Evolutionary conservation across 2,888 invertebrate genomes (phyloP).

Genomic region (Apantesis nais): DNA sequence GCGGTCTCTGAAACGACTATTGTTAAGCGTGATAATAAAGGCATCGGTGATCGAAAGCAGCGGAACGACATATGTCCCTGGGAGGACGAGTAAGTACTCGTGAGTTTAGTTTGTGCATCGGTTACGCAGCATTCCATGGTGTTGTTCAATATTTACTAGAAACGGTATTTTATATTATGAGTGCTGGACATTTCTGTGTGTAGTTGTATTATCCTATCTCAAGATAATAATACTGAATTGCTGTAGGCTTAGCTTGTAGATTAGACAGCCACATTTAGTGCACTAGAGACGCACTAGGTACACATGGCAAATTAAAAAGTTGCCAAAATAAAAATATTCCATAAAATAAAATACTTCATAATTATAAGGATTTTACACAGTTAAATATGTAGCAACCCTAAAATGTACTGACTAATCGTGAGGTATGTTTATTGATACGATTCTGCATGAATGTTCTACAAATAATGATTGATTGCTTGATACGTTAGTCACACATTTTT

Average conservation of each 20-base stretch:
- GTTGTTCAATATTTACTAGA: conserved; percentile 26
- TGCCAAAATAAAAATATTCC: neutral
- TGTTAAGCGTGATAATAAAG: conserved; percentile 77
- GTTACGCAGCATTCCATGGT: conserved; percentile 35
- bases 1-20: conserved; percentile 76
- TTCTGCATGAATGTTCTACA: conserved; percentile 36
- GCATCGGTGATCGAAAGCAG: conserved; percentile 76
- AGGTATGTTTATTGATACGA: neutral
- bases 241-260: conserved; percentile 27
- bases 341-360: neutral
- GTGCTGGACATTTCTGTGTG: conserved; percentile 21
- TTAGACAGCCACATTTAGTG: conserved; percentile 9
- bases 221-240: conserved; percentile 15
- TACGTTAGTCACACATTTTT: conserved; percentile 21
- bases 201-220: conserved; percentile 20
- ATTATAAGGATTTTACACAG: neutral
- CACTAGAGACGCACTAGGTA: conserved; percentile 10
- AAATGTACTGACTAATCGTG: neutral
- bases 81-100: conserved; percentile 96
- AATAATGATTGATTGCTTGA: conserved; percentile 17
- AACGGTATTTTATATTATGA: conserved; percentile 21
- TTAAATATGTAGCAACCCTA: neutral
- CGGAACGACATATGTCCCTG: conserved; percentile 96
- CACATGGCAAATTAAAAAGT: neutral
- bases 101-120: conserved; percentile 56